Evolutionary conservation across 2,113 vertebrate genomes (phyloP), one percentile per base, ranked within the genome.

Genomic region (Leucoraja erinaceus): DNA sequence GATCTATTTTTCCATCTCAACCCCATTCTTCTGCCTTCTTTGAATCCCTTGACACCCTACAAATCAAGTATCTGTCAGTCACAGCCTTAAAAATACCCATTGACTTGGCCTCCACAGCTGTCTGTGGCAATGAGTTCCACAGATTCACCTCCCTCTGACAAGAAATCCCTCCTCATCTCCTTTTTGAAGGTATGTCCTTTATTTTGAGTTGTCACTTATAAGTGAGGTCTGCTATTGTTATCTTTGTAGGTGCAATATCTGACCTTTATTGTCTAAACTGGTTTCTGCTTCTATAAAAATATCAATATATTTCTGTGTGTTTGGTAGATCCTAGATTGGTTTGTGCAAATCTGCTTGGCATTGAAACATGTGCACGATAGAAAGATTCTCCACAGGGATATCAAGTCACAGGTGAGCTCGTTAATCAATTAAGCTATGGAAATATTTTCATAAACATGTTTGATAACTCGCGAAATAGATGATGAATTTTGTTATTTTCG

Each of bases 371-470:
- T 99, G 31, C 98, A 99, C 74, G 98, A 98, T 92, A 96, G 98
- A 94, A 99, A 99, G 96, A 99, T 99, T 95, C 97, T 99, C 93
- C 99, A 99, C 95, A 96, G 99, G 93, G 98, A 99, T 94, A 99
- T 99, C 94, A 99, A 99, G 95, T 99, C 99, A 63, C 98, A 99
- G 98, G 99, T 99, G 96, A 68, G 90, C 38, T 91, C 54, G 9
- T 2, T 91, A 74, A 68, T 72, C 22, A 14, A 5, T 91, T 70
- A 5, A 22, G 16, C 28, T 54, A 70, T 72, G 38, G 66, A 28
- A 72, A 3, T 91, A 72, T 91, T 91, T 72, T 72, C 66, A 91
- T 33, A 22, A 66, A 91, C 5, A 8, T 54, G 90, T 11, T 20
- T 9, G 22, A 72, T 72, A 38, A 72, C 88, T 70, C 18, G 3